phyloP scores from a whole-genome alignment of 2,797 vertebrate genomes.

The Anniella stebbinsi region DNA sequence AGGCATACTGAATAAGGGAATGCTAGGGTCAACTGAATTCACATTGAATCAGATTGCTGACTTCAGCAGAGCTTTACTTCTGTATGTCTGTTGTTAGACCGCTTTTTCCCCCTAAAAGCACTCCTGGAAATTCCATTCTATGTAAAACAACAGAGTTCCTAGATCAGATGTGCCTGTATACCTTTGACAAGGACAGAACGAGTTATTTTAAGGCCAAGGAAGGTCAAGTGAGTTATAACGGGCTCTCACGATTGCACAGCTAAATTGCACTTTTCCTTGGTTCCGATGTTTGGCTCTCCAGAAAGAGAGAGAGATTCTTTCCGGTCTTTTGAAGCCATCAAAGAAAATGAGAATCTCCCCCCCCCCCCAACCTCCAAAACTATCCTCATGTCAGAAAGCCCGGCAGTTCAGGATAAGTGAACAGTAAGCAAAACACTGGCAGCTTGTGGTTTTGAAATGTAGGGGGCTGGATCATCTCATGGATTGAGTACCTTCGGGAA shows the following conservation, averaged over 20 bases:
- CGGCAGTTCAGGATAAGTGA: slow-evolving; percentile 68
- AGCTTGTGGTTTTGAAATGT: slow-evolving; percentile 65
- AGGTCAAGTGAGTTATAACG: slow-evolving; percentile 70
- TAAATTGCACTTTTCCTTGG: slow-evolving; percentile 55
- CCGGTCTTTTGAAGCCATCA: slow-evolving; percentile 71
- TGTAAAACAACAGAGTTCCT: slow-evolving; percentile 1
- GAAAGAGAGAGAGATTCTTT: slow-evolving; percentile 71
- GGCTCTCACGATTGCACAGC: slow-evolving; percentile 68
- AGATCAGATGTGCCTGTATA: slow-evolving; percentile 33
- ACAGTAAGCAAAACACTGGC: slow-evolving; percentile 70
- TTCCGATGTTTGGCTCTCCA: slow-evolving; percentile 59
- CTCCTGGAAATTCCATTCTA: slow-evolving; percentile 10
- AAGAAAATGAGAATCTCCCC: slow-evolving; percentile 49
- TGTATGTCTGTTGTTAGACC: not conserved
- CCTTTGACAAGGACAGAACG: slow-evolving; percentile 61
- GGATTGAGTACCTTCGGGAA: slow-evolving; percentile 54
- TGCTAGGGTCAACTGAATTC: not conserved
- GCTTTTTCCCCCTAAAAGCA: not conserved
- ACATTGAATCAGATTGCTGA: not conserved
- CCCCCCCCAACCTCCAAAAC: slow-evolving; percentile 57
- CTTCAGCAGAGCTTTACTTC: not conserved
- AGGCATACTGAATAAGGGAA: not conserved
- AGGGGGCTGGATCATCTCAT: slow-evolving; percentile 57
- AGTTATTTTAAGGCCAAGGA: slow-evolving; percentile 67
- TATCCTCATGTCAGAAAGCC: slow-evolving; percentile 60